phyloP scores from a whole-genome alignment of 1,140 invertebrate species.

The Probaryconus sp. region DNA sequence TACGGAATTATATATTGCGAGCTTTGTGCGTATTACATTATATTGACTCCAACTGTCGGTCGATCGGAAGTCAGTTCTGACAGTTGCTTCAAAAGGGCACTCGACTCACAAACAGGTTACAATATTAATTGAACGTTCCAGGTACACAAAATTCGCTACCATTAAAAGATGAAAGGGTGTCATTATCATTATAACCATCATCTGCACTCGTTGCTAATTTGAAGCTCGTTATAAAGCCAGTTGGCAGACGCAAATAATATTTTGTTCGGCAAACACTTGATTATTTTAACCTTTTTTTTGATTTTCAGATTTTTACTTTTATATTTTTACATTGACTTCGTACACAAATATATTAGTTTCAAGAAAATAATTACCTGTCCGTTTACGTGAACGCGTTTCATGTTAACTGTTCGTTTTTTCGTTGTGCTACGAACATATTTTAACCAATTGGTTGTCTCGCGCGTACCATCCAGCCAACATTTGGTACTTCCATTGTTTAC shows the following conservation, averaged over 20 bases:
- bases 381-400: constrained; percentile 82
- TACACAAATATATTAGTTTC: no score
- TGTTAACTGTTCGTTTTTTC: constrained; percentile 83
- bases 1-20: constrained; percentile 56
- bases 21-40: constrained; percentile 58
- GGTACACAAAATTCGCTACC: constrained; percentile 31
- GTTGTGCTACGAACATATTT: constrained; percentile 85
- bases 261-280: constrained; percentile 17
- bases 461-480: constrained; percentile 87
- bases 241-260: constrained; percentile 2
- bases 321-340: no score
- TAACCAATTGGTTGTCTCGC: constrained; percentile 87
- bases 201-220: constrained; percentile 27
- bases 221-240: not conserved
- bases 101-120: constrained; percentile 53
- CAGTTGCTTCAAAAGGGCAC: constrained; percentile 54
- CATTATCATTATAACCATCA: constrained; percentile 50
- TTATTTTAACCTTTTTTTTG: not conserved
- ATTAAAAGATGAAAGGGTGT: constrained; percentile 34
- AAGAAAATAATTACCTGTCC: constrained; percentile 83
- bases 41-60: constrained; percentile 70
- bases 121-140: constrained; percentile 54
- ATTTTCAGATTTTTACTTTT: no score
- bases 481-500: constrained; percentile 82
- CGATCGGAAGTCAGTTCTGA: constrained; percentile 64